Percentiles rank a stretch among this genome's conserved stretches.
phyloP scores from a whole-genome alignment of 2,797 vertebrate species.

The Oreortyx pictus region DNA sequence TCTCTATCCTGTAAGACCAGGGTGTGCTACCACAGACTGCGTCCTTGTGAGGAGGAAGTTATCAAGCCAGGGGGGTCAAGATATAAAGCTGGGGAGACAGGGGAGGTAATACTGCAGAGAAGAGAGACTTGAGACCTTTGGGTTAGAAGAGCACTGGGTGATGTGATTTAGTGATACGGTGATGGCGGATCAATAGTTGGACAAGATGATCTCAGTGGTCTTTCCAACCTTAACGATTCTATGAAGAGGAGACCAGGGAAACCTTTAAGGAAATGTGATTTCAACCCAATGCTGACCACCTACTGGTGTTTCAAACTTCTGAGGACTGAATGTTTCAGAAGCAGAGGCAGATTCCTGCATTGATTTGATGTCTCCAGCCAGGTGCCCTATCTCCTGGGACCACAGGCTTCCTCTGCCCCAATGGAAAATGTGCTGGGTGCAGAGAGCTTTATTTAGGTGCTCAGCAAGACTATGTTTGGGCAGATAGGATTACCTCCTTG shows the following conservation, averaged over 20 bases:
- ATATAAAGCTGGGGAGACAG: not conserved
- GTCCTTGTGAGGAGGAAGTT: not conserved
- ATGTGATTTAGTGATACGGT: no score
- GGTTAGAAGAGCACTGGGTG: not conserved
- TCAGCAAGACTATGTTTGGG: not conserved
- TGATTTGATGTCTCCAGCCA: not conserved
- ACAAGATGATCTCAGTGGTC: no score
- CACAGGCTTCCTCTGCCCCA: not conserved
- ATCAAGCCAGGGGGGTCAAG: not conserved
- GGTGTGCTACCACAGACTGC: not conserved
- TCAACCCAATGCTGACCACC: not conserved
- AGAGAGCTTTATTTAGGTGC: not conserved
- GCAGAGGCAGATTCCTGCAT: not conserved
- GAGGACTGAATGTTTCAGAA: not conserved
- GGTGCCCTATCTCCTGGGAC: not conserved
- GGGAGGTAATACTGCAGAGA: not conserved
- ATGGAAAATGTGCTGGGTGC: not conserved
- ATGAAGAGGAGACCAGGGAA: not conserved
- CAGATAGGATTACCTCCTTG: not conserved
- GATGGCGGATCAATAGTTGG: no score
- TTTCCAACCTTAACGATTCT: no score
- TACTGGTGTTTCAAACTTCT: not conserved
- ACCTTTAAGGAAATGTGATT: not conserved
- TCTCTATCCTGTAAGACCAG: not conserved
- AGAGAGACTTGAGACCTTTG: not conserved